phyloP scores from a whole-genome alignment of 2,888 invertebrate genomes.

The Euclidia mi region DNA sequence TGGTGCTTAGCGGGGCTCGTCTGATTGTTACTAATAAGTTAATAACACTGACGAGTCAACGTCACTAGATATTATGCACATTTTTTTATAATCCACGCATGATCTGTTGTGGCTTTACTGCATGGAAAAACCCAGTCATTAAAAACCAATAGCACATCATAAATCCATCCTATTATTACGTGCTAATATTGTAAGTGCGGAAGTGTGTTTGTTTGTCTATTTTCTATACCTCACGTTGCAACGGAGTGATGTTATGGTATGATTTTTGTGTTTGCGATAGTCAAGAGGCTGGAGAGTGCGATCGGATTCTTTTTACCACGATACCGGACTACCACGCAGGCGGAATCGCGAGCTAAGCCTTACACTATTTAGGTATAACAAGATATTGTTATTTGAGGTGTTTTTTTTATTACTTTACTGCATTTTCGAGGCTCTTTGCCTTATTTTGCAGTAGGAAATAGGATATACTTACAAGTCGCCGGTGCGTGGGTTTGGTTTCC shows the following conservation, averaged over 20 bases:
- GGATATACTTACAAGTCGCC: background rate
- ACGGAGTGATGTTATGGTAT: no score
- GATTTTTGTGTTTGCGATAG: no score
- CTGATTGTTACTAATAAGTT: no score
- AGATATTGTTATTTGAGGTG: background rate
- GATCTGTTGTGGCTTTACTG: background rate
- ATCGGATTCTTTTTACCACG: no score
- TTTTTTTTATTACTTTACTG: background rate
- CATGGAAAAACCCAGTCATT: background rate
- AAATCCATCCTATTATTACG: no score
- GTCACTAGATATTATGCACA: background rate
- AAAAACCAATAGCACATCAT: background rate
- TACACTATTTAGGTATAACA: background rate
- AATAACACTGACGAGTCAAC: background rate
- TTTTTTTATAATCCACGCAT: slow-evolving; percentile 3
- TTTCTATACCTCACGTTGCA: no score
- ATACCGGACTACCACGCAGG: no score
- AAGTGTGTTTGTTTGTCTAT: no score
- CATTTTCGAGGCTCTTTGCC: background rate
- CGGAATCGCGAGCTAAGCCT: no score
- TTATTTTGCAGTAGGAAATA: background rate
- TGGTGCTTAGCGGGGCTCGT: background rate
- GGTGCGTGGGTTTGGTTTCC: background rate
- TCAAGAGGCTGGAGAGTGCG: no score
- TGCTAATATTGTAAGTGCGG: no score